Conservation (phyloP, 2,797 vertebrate genomes). For the Amblyopsis hoosieri region DNA sequence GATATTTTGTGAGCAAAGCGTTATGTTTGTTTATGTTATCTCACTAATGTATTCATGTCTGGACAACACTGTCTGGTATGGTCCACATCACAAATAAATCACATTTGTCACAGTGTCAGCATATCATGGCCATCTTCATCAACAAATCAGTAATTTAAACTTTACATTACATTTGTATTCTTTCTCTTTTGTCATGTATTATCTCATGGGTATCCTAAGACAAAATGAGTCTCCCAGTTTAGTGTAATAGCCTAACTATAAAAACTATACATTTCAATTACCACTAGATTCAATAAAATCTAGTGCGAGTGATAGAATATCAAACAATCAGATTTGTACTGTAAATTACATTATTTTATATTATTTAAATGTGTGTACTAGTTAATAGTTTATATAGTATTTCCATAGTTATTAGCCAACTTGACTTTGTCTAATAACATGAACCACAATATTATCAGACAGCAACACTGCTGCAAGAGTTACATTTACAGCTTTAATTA, state of each 20-base stretch:
- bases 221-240: not conserved
- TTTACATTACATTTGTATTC: not conserved
- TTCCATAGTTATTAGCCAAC: too few species aligned
- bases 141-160: not conserved
- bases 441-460: too few species aligned
- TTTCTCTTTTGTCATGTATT: not conserved
- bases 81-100: slow-evolving; percentile 51
- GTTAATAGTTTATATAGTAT: too few species aligned
- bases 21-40: slow-evolving; percentile 63
- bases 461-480: too few species aligned
- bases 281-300: not conserved
- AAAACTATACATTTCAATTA: not conserved
- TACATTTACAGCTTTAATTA: too few species aligned
- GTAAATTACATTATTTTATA: not conserved
- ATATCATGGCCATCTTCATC: not conserved
- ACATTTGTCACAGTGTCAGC: slow-evolving; percentile 46
- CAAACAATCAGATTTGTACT: not conserved
- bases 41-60: slow-evolving; percentile 48
- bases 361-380: too few species aligned
- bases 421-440: too few species aligned
- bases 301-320: not conserved
- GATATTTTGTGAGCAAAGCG: slow-evolving; percentile 75
- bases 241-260: not conserved
- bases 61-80: slow-evolving; percentile 52
- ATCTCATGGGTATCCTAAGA: not conserved